These are phyloP conservation scores for Karalla daura DNA, from an alignment of 2,797 vertebrate species.

Conservation along the genomic window DNA sequence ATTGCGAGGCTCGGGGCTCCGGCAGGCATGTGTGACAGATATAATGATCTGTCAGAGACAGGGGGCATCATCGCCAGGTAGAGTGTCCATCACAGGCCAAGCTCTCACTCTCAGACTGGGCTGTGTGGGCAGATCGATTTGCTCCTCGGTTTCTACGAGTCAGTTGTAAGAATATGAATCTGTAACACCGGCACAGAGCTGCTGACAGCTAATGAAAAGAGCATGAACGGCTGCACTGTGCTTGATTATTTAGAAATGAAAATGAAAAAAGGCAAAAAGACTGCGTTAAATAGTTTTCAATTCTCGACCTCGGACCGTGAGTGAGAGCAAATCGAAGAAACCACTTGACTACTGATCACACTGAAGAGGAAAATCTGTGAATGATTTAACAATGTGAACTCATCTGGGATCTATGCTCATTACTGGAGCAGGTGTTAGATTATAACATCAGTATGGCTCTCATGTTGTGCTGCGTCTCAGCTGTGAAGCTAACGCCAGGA, in stretches of 20 bases:
- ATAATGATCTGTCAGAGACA: constrained; percentile 20
- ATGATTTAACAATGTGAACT: too few relatives aligned
- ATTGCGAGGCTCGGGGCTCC: background rate
- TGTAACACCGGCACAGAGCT: constrained; percentile 39
- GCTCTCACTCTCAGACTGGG: constrained; percentile 20
- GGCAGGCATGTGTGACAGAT: background rate
- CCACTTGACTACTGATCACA: too few relatives aligned
- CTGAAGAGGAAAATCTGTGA: too few relatives aligned
- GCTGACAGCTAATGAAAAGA: constrained; percentile 12
- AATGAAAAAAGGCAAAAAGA: background rate
- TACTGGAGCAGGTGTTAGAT: too few relatives aligned
- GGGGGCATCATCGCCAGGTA: constrained; percentile 29
- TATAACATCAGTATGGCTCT: too few relatives aligned
- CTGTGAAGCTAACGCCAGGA: background rate
- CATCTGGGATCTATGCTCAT: too few relatives aligned
- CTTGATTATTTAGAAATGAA: background rate
- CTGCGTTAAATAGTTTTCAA: background rate
- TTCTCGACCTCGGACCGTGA: background rate
- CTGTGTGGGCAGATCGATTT: constrained; percentile 52
- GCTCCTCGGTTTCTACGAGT: constrained; percentile 28
- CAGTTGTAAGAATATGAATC: constrained; percentile 62
- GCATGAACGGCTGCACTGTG: background rate
- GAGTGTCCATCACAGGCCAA: constrained; percentile 32
- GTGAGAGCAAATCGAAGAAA: too few relatives aligned
- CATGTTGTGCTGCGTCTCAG: too few relatives aligned